Conservation (phyloP, 2,797 vertebrate species). For the Tolypeutes matacus region DNA sequence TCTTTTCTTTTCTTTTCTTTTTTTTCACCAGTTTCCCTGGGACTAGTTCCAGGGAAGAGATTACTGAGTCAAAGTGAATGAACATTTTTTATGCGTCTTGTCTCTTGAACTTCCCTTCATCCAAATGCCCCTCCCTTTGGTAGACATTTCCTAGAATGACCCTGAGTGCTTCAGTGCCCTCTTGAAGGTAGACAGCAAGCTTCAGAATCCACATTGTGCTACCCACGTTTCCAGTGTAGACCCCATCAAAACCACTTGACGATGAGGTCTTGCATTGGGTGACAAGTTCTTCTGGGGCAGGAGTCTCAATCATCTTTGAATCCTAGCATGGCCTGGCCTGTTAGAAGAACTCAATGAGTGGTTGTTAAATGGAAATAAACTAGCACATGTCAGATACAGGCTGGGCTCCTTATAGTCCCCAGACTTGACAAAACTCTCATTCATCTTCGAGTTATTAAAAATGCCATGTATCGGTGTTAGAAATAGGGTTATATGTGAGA, state of each 20-base stretch:
- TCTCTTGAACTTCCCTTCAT: slow-evolving; percentile 61
- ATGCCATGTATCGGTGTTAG: not conserved
- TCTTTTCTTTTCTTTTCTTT: not conserved
- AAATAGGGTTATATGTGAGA: not conserved
- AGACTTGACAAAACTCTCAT: slow-evolving; percentile 25
- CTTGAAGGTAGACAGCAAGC: slow-evolving; percentile 39
- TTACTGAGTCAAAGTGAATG: slow-evolving; percentile 69
- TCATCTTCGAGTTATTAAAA: slow-evolving; percentile 62
- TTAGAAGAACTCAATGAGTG: not conserved
- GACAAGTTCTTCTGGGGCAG: not conserved
- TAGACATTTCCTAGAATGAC: slow-evolving; percentile 66
- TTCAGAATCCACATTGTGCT: slow-evolving; percentile 53
- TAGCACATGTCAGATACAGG: not conserved
- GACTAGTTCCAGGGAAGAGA: slow-evolving; percentile 59
- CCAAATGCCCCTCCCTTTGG: slow-evolving; percentile 57
- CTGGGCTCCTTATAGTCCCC: slow-evolving; percentile 3
- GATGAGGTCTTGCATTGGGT: not conserved
- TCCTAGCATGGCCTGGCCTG: not conserved
- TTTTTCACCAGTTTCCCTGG: slow-evolving; percentile 34
- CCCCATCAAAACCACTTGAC: slow-evolving; percentile 14
- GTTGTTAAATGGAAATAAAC: not conserved
- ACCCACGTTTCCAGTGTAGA: slow-evolving; percentile 44
- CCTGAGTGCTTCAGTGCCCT: slow-evolving; percentile 50
- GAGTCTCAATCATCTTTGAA: not conserved
- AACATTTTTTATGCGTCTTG: slow-evolving; percentile 63